Conservation (phyloP, 1,140 invertebrate genomes). For the Drosophila kikkawai region DNA sequence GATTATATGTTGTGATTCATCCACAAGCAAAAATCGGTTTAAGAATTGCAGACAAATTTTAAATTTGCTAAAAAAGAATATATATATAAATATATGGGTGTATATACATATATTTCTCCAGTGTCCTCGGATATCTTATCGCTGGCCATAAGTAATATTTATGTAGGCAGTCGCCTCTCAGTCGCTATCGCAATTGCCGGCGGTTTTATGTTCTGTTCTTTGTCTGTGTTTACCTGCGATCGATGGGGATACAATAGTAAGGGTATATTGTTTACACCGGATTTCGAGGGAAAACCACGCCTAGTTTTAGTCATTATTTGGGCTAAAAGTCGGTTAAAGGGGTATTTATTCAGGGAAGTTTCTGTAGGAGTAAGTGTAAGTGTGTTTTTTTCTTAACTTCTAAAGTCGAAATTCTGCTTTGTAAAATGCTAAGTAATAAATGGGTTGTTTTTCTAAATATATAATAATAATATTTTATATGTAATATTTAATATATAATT, state of each 20-base stretch:
- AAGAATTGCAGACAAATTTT: not conserved
- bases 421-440: too few species aligned
- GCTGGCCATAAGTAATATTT: conserved; percentile 22
- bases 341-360: too few species aligned
- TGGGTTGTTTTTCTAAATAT: too few species aligned
- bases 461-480: too few species aligned
- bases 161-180: conserved; percentile 10
- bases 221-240: conserved; percentile 12
- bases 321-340: not conserved
- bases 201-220: conserved; percentile 15
- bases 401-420: too few species aligned
- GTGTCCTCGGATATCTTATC: conserved; percentile 38
- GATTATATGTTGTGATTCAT: conserved; percentile 24
- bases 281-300: not conserved
- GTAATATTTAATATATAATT: too few species aligned
- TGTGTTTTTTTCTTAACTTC: too few species aligned
- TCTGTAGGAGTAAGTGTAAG: too few species aligned
- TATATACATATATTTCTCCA: not conserved
- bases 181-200: conserved; percentile 18
- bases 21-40: not conserved
- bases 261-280: conserved; percentile 12
- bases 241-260: not conserved
- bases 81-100: not conserved
- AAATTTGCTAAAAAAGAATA: conserved; percentile 7
- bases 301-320: not conserved